phyloP scores from a whole-genome alignment of 2,113 vertebrate species.

The Heterocephalus glaber region DNA sequence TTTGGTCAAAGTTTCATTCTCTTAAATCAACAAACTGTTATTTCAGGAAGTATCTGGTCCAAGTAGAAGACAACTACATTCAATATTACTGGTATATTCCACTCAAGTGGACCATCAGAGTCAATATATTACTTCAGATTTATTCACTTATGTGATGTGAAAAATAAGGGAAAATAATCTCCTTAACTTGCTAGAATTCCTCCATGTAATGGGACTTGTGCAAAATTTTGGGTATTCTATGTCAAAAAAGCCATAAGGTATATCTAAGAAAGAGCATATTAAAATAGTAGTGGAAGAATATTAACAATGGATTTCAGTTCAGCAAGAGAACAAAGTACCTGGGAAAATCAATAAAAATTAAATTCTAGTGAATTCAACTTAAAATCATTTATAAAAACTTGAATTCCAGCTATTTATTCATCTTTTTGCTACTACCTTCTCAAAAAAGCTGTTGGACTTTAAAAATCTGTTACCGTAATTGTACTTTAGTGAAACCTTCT shows the following conservation, averaged over 20 bases:
- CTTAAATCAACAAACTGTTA: neutral
- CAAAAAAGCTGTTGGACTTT: conserved; percentile 54
- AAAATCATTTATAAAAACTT: conserved; percentile 57
- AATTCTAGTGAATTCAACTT: conserved; percentile 62
- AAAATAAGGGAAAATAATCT: neutral
- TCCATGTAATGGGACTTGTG: neutral
- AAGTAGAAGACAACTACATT: neutral
- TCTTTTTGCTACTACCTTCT: conserved; percentile 56
- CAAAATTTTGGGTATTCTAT: neutral
- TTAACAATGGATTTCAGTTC: conserved; percentile 22
- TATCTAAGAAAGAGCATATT: neutral
- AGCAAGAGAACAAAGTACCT: neutral
- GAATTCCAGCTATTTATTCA: conserved; percentile 60
- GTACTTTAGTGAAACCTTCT: neutral
- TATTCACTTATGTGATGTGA: neutral
- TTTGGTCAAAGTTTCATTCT: conserved; percentile 36
- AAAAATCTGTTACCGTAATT: conserved; percentile 52
- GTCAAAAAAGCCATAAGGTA: neutral
- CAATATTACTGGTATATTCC: neutral
- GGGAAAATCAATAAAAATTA: conserved; percentile 67
- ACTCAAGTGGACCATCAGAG: neutral
- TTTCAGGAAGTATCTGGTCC: neutral
- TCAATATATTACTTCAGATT: neutral
- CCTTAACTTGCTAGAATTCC: neutral
- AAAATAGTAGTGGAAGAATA: neutral